A percentile compares a stretch with the other conserved stretches of the same genome.
These are phyloP conservation scores for Thryonomys swinderianus DNA, from an alignment of 2,113 vertebrate species.

Conservation along the genomic window DNA sequence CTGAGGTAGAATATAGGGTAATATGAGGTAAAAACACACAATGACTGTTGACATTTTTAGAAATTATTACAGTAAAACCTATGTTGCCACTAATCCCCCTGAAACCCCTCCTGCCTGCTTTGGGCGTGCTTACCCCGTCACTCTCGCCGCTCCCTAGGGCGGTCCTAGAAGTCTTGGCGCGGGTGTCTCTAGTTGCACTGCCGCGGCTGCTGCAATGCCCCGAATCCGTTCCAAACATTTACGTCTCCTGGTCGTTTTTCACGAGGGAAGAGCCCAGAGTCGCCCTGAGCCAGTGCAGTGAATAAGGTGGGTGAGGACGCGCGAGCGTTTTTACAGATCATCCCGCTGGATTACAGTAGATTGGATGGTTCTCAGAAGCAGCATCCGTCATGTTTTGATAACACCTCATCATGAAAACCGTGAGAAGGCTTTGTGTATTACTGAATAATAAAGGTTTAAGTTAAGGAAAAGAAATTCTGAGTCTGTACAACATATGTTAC, in stretches of 20 bases:
- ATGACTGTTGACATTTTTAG: background rate
- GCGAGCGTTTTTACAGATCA: background rate
- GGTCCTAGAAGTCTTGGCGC: background rate
- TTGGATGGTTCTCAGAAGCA: background rate
- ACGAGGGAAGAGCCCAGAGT: background rate
- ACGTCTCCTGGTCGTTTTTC: background rate
- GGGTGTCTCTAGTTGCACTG: background rate
- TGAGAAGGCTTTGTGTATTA: background rate
- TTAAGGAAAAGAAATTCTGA: background rate
- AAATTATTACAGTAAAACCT: background rate
- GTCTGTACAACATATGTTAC: background rate
- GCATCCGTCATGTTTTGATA: background rate
- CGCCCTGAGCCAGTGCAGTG: background rate
- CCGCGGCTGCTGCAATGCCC: background rate
- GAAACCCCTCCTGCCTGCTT: background rate
- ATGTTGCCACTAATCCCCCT: background rate
- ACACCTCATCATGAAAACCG: background rate
- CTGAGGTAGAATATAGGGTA: background rate
- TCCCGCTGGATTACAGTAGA: no score
- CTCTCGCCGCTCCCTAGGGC: background rate
- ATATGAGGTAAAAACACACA: background rate
- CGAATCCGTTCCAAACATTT: background rate
- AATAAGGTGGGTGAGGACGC: background rate
- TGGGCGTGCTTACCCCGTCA: background rate
- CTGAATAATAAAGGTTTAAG: background rate